Conservation (phyloP, 2,888 invertebrate species). For the Eledona agricola region DNA sequence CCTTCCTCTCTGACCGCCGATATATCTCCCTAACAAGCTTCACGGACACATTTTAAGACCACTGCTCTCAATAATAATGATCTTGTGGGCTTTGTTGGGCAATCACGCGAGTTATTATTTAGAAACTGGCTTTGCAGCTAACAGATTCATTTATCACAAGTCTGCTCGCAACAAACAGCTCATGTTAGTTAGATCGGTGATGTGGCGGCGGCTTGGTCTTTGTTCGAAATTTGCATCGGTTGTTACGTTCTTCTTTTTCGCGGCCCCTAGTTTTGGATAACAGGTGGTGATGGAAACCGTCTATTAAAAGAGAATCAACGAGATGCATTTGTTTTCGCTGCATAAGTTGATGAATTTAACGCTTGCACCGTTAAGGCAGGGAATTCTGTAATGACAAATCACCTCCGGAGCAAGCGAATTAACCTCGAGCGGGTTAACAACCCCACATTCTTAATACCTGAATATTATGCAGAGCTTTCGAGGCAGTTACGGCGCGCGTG, state of each 20-base stretch:
- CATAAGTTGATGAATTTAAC: constrained; percentile 27
- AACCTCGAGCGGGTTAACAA: constrained; percentile 26
- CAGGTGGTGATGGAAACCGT: constrained; percentile 58
- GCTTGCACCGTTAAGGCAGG: constrained; percentile 27
- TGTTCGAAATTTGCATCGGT: constrained; percentile 38
- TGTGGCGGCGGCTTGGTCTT: constrained; percentile 30
- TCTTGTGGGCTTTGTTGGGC: too few relatives aligned
- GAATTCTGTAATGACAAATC: constrained; percentile 28
- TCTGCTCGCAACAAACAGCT: constrained; percentile 4
- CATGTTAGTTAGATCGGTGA: too few relatives aligned
- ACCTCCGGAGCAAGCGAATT: constrained; percentile 22
- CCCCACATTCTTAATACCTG: constrained; percentile 15
- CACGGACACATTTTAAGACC: constrained; percentile 2
- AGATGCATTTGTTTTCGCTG: constrained; percentile 52
- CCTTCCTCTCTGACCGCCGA: too few relatives aligned
- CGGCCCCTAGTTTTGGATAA: constrained; percentile 41
- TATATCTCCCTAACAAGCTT: too few relatives aligned
- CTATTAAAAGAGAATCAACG: constrained; percentile 59
- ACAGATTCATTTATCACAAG: constrained; percentile 10
- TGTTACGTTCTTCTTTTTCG: constrained; percentile 46
- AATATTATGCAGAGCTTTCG: too few relatives aligned
- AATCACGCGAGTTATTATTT: too few relatives aligned
- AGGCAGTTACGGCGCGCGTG: constrained; percentile 2
- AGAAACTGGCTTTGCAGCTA: too few relatives aligned
- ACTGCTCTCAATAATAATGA: constrained; percentile 1